Evolutionary conservation across 2,797 vertebrate genomes (phyloP).

Genomic region (Champsocephalus esox): DNA sequence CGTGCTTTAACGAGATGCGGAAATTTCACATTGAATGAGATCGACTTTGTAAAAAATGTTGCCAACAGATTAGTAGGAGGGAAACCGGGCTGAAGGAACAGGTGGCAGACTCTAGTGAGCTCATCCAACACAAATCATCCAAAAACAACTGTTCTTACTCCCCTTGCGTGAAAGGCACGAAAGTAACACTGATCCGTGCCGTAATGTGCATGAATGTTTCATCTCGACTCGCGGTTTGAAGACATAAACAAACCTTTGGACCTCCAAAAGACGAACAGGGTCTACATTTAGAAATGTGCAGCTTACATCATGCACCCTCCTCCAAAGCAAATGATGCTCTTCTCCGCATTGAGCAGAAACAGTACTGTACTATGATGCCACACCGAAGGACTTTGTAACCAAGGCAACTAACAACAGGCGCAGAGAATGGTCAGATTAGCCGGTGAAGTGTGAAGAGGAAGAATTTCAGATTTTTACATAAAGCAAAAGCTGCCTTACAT

Average conservation of each 20-base stretch:
- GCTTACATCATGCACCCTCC: slow-evolving; percentile 51
- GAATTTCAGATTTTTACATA: slow-evolving; percentile 63
- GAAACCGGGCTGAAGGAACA: slow-evolving; percentile 41
- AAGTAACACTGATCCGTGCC: slow-evolving; percentile 37
- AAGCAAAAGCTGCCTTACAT: slow-evolving; percentile 44
- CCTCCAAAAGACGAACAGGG: slow-evolving; percentile 41
- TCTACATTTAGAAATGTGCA: slow-evolving; percentile 74
- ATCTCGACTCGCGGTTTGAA: slow-evolving; percentile 46
- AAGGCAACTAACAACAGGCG: slow-evolving; percentile 84
- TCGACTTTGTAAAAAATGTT: slow-evolving; percentile 29
- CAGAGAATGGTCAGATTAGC: slow-evolving; percentile 82
- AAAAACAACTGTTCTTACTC: slow-evolving; percentile 45
- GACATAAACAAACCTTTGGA: slow-evolving; percentile 62
- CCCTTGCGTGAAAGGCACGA: slow-evolving; percentile 44
- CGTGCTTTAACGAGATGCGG: slow-evolving; percentile 33
- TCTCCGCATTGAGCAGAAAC: slow-evolving; percentile 65
- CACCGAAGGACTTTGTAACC: slow-evolving; percentile 83
- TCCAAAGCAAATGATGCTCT: slow-evolving; percentile 58
- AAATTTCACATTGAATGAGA: slow-evolving; percentile 36
- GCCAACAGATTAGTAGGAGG: slow-evolving; percentile 46
- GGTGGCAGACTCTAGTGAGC: slow-evolving; percentile 60
- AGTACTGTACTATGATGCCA: slow-evolving; percentile 75
- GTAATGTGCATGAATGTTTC: slow-evolving; percentile 51
- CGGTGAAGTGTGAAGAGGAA: slow-evolving; percentile 71
- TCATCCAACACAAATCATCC: slow-evolving; percentile 39